A percentile compares a stretch with the other conserved stretches of the same genome.
Evolutionary conservation across 2,797 vertebrate species (phyloP).

Genomic region (Siniperca scherzeri): DNA sequence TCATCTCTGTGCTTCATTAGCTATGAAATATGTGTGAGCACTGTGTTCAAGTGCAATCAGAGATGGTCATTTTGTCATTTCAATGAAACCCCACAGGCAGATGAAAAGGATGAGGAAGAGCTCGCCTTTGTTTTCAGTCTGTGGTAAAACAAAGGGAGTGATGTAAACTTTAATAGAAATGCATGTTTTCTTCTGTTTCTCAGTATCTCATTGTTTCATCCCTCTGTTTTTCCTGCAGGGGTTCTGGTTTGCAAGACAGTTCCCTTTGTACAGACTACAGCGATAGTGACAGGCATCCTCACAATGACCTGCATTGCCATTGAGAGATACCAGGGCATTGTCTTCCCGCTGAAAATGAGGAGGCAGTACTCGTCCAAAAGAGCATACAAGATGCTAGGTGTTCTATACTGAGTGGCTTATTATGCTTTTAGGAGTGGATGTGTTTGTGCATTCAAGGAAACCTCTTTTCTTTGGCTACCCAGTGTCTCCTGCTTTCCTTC

Average conservation of each 20-base stretch:
- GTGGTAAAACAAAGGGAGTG: not conserved
- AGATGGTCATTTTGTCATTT: not conserved
- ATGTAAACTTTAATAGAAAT: not conserved
- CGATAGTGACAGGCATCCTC: slow-evolving; percentile 89
- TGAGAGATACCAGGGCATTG: slow-evolving; percentile 90
- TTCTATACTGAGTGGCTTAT: not conserved
- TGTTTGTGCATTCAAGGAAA: not conserved
- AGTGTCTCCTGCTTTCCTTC: not conserved
- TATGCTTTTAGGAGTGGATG: not conserved
- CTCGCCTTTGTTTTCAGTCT: not conserved
- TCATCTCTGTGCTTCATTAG: slow-evolving; percentile 8
- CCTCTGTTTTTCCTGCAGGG: slow-evolving; percentile 70
- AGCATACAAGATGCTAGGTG: slow-evolving; percentile 89
- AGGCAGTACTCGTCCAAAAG: slow-evolving; percentile 86
- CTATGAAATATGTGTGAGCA: not conserved
- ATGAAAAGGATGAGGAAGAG: not conserved
- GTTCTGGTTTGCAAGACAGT: slow-evolving; percentile 89
- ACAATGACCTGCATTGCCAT: slow-evolving; percentile 91
- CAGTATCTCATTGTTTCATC: not conserved
- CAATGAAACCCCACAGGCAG: not conserved
- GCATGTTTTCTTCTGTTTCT: not conserved
- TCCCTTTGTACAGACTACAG: slow-evolving; percentile 90
- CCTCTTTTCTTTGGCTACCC: not conserved
- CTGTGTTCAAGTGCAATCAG: not conserved
- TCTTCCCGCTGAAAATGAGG: slow-evolving; percentile 89